Evolutionary conservation across 2,113 vertebrate genomes (phyloP), one percentile per base, ranked within the genome.

Genomic region (Irena cyanogastra): DNA sequence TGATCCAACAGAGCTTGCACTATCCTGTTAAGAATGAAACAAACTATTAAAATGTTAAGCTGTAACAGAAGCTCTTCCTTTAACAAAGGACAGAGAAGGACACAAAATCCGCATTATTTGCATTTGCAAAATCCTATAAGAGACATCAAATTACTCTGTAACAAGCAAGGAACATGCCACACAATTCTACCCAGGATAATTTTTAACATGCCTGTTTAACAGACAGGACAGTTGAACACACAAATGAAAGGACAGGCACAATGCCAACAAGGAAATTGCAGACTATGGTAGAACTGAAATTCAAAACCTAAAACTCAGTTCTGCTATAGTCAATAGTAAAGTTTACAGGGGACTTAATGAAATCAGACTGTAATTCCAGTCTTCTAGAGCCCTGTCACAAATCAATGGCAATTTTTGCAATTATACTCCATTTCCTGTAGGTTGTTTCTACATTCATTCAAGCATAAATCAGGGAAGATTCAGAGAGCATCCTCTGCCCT

Each of bases 1-100:
- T 1, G 99, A 99, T 39, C 98, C 99, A 45, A 99, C 98, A 4
- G 99, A 98, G 90, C 99, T 98, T 18, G 98, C 98, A 80, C 99
- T 98, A 53, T 99, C 99, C 99, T 99, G 97, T 96, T 96, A 95
- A 69, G 94, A 97, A 50, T 11, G 6, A 94, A 91, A 78, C 1
- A 31, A 7, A 15, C 50, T 4, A 8, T 86, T 89, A 86, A 82
- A 76, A 94, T 1, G 6, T 15, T 35, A 70, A 22, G 22, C 45
- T 3, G 0, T 16, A 31, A 65, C 31, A 91, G 31, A 26, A 83
- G 30, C 28, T 65, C 57, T 80, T 80, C 42, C 70, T 83, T 72
- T 63, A 63, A 64, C 28, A 72, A 84, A 83, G 68, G 52, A 33
- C 61, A 49, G 65, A 20, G 63, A 83, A 10, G 18, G 26, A 76